Base-by-base conservation (phyloP, 2,797 vertebrate species). In the Amblyraja radiata region DNA sequence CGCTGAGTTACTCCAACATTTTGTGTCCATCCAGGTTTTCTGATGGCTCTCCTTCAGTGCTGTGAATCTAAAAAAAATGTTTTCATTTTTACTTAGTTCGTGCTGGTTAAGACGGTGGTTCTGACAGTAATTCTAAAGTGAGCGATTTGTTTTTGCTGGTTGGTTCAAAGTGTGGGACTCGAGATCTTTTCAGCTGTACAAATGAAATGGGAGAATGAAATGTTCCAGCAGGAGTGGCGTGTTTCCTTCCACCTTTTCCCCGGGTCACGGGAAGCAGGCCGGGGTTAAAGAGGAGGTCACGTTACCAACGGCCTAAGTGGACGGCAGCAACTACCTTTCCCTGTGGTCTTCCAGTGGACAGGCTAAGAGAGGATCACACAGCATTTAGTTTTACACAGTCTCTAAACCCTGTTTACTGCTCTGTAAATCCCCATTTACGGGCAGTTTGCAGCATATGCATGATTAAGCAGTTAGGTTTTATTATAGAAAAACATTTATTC, bases 401-500 rank as follows among this genome's bases (percentile, higher is more conserved):
- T 76, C 90, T 92, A 92, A 92, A 92, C 90, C 90, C 90, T 92
- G 90, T 92, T 92, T 92, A 92, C 90, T 58, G 73, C 90, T 92
- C 90, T 92, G 90, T 92, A 74, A 92, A 92, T 92, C 90, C 90
- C 36, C 71, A 76, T 92, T 92, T 92, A 92, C 76, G 71, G 90
- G 90, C n/a, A 28, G 90, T 92, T 92, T 76, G 90, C 90, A 92
- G 90, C 71, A 76, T 46, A 92, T 92, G 90, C 4, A 71, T 92
- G 90, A 92, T 92, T 92, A 71, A 76, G 90, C 73, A 92, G 71
- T 92, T 74, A 74, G 71, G 71, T 76, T 92, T 92, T 92, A 92
- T 92, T 92, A 92, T 92, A 74, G 90, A 54, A 74, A 74, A 91
- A 91, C 84, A 88, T 88, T 88, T 88, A 68, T 88, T 94, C 94